A percentile compares a stretch with the other conserved stretches of the same genome.
Evolutionary conservation across 1,140 invertebrate species (phyloP).

Genomic region (Seison nebaliae): DNA sequence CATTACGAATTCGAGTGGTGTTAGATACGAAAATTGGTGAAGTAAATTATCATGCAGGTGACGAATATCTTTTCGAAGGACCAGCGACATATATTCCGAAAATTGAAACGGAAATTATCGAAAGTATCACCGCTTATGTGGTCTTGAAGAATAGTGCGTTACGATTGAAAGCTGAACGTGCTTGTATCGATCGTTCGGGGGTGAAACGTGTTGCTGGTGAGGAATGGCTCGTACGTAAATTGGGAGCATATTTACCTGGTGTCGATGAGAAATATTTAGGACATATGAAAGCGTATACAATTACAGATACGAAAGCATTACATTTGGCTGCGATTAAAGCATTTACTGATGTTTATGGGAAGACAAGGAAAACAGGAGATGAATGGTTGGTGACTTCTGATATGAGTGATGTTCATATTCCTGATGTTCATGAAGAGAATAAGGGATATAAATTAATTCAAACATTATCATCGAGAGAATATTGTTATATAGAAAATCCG

Average conservation of each 20-base stretch:
- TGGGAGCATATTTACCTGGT: constrained; percentile 32
- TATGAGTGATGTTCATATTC: constrained; percentile 32
- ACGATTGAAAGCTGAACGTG: constrained; percentile 26
- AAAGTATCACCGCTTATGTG: constrained; percentile 25
- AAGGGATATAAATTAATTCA: constrained; percentile 29
- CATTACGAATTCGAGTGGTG: constrained; percentile 7
- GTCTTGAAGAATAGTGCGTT: constrained; percentile 31
- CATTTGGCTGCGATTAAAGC: constrained; percentile 29
- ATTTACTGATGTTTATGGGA: constrained; percentile 30
- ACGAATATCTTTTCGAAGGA: constrained; percentile 12
- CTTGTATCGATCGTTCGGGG: constrained; percentile 29
- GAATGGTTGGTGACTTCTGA: constrained; percentile 31
- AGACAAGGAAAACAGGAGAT: constrained; percentile 31
- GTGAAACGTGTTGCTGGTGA: constrained; percentile 29
- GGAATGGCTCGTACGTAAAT: constrained; percentile 32
- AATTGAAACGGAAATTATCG: constrained; percentile 30
- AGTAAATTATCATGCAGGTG: constrained; percentile 6
- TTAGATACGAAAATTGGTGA: constrained; percentile 8
- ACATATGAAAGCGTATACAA: constrained; percentile 29
- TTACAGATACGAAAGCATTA: constrained; percentile 33
- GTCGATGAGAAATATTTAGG: constrained; percentile 33
- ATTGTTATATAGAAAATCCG: constrained; percentile 32
- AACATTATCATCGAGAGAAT: constrained; percentile 30
- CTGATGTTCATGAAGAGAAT: constrained; percentile 31
- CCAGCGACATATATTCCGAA: constrained; percentile 18